These are phyloP conservation scores for Strigops habroptila DNA, from an alignment of 2,113 vertebrate genomes.

Conservation along the genomic window DNA sequence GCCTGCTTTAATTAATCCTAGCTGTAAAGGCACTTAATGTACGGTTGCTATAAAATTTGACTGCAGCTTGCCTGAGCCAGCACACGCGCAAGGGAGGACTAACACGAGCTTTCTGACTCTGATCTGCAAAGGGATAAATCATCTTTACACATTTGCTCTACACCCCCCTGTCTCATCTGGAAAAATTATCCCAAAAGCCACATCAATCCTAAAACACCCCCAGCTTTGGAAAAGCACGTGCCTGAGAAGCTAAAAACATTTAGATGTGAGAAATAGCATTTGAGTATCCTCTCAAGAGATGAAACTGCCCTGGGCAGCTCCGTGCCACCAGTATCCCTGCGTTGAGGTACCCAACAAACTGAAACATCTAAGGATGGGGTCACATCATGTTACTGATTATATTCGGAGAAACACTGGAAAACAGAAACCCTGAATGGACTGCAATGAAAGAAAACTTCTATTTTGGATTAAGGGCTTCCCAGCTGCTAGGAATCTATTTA, in stretches of 20 bases:
- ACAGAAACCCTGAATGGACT: background rate
- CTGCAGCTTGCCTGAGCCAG: background rate
- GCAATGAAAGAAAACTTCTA: background rate
- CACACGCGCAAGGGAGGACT: background rate
- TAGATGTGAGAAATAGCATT: rapidly evolving
- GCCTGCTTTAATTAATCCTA: background rate
- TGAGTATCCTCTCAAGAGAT: background rate
- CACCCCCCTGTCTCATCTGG: constrained; percentile 24
- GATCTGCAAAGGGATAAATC: constrained; percentile 38
- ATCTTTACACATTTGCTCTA: background rate
- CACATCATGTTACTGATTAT: background rate
- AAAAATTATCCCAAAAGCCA: background rate
- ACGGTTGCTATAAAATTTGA: background rate
- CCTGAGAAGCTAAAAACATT: background rate
- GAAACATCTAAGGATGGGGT: background rate
- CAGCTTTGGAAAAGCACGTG: background rate
- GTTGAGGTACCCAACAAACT: rapidly evolving
- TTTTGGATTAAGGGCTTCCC: background rate
- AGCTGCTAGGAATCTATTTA: background rate
- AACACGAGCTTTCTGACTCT: background rate
- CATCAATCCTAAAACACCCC: background rate
- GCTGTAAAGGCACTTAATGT: background rate
- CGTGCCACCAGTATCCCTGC: rapidly evolving
- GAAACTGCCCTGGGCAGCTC: background rate
- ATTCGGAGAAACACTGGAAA: background rate